Conservation (phyloP, 1,140 invertebrate species). For the Lutraria rhynchaena region DNA sequence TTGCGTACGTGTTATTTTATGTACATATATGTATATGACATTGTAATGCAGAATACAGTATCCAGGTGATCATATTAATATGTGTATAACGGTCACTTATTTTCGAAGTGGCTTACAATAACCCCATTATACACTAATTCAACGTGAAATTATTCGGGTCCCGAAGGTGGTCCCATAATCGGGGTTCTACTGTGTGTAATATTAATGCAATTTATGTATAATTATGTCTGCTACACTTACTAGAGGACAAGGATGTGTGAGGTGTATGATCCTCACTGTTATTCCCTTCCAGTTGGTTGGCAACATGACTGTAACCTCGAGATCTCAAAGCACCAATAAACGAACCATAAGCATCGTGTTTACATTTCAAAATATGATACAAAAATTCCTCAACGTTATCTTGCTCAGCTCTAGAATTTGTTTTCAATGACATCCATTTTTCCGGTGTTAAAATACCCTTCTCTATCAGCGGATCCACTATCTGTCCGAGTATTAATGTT, state of each 20-base stretch:
- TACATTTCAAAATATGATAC: slow-evolving; percentile 25
- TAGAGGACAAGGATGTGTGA: background rate
- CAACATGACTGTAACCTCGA: slow-evolving; percentile 24
- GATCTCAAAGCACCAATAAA: slow-evolving; percentile 9
- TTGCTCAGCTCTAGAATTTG: slow-evolving; percentile 7
- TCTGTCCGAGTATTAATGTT: slow-evolving; percentile 1
- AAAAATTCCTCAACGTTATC: slow-evolving; percentile 38
- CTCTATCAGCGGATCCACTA: slow-evolving; percentile 47
- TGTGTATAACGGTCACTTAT: too few relatives aligned
- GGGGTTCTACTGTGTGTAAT: background rate
- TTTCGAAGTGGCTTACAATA: too few relatives aligned
- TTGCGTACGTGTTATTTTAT: too few relatives aligned
- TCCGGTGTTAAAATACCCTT: slow-evolving; percentile 41
- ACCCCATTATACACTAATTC: too few relatives aligned
- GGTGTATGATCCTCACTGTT: background rate
- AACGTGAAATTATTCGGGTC: background rate
- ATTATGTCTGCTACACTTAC: slow-evolving; percentile 13
- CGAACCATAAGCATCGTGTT: slow-evolving; percentile 17
- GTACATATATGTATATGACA: too few relatives aligned
- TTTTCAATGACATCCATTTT: slow-evolving; percentile 36
- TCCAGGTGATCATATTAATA: too few relatives aligned
- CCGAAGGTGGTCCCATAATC: background rate
- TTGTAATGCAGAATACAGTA: too few relatives aligned
- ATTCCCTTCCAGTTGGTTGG: slow-evolving; percentile 32
- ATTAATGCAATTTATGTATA: background rate